A percentile compares a stretch with the other conserved stretches of the same genome.
Conservation (phyloP, 53 echinoderm and acorn worm genomes). For the Arbacia lixula region DNA sequence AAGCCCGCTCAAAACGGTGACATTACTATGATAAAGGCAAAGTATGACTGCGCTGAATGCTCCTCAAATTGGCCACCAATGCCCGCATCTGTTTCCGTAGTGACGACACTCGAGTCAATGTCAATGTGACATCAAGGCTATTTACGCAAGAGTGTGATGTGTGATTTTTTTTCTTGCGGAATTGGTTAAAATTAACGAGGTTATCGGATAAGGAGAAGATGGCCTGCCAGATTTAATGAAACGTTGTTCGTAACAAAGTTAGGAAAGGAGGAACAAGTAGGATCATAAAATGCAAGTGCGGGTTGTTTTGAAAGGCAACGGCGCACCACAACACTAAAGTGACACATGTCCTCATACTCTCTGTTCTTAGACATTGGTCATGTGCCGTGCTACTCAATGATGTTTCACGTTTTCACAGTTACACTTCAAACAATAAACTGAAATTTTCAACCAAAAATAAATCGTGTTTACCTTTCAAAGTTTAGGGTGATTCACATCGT, state of each 20-base stretch:
- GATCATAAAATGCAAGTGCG: too few relatives aligned
- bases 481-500: too few relatives aligned
- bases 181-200: conserved; percentile 2
- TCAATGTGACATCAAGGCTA: conserved; percentile 35
- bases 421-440: too few relatives aligned
- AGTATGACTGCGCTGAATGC: conserved; percentile 43
- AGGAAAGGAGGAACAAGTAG: too few relatives aligned
- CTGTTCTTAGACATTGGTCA: too few relatives aligned
- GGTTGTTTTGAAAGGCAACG: too few relatives aligned
- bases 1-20: background rate
- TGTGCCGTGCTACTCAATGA: too few relatives aligned
- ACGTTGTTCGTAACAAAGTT: conserved; percentile 1
- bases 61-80: conserved; percentile 29
- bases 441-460: too few relatives aligned
- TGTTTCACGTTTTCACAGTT: too few relatives aligned
- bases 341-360: too few relatives aligned
- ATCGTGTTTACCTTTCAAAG: too few relatives aligned
- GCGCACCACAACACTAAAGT: too few relatives aligned
- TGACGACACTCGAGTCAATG: background rate
- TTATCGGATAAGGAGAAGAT: conserved; percentile 11
- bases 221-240: background rate
- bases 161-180: background rate
- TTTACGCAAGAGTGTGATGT: background rate
- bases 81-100: conserved; percentile 27
- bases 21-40: background rate